phyloP scores from a whole-genome alignment of 2,113 vertebrate genomes.

The Xenus cinereus region DNA sequence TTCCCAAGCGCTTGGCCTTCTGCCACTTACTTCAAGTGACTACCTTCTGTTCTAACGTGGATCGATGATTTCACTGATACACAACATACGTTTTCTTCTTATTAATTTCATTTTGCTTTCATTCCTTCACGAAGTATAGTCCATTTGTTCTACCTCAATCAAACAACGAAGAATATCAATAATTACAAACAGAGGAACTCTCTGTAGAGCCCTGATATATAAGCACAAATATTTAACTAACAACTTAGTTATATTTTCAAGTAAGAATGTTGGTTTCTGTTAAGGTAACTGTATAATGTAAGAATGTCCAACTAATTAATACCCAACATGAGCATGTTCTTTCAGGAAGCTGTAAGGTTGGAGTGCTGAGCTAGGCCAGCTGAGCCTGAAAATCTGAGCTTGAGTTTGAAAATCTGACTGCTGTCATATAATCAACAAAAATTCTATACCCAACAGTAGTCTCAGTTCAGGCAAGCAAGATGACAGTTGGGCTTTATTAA shows the following conservation, averaged over 20 bases:
- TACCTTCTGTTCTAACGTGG: neutral
- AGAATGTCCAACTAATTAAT: neutral
- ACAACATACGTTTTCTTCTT: neutral
- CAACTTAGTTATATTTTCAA: neutral
- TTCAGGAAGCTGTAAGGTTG: neutral
- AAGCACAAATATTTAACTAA: neutral
- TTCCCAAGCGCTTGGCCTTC: neutral
- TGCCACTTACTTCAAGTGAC: neutral
- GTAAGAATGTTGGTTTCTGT: neutral
- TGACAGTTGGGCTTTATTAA: neutral
- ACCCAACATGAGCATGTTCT: neutral
- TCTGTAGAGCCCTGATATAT: neutral
- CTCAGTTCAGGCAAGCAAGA: neutral
- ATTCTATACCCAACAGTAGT: neutral
- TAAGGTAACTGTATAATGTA: neutral
- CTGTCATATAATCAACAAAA: neutral
- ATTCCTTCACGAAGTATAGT: neutral
- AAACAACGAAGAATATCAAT: neutral
- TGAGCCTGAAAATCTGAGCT: too few relatives aligned
- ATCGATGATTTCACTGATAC: neutral
- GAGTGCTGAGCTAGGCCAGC: neutral
- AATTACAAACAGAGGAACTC: neutral
- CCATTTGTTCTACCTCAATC: neutral
- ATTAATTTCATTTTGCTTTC: conserved; percentile 8
- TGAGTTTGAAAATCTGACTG: neutral